These are phyloP conservation scores for Palythoa grandiflora DNA, from an alignment of 92 coral and sea anemone genomes.

Conservation along the genomic window DNA sequence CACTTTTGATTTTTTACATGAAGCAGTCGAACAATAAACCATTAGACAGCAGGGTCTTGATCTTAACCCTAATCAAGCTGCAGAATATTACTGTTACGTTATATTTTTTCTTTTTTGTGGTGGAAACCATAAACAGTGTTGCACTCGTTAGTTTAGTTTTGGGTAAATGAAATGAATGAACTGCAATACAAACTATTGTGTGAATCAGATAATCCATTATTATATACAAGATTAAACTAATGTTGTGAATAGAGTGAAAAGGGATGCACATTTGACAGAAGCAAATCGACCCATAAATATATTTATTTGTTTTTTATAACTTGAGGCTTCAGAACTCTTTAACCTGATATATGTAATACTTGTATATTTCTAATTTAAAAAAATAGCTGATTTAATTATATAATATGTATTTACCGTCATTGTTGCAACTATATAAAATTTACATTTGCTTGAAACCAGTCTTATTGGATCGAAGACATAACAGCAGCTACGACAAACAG, in stretches of 20 bases:
- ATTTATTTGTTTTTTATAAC: background rate
- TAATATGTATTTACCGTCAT: conserved; percentile 1
- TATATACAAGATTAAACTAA: conserved; percentile 21
- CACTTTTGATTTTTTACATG: conserved; percentile 26
- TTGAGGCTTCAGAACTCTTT: background rate
- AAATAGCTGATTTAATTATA: conserved; percentile 17
- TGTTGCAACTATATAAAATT: conserved; percentile 22
- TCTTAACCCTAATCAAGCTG: conserved; percentile 38
- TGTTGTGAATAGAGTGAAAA: conserved; percentile 25
- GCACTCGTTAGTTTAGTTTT: conserved; percentile 12
- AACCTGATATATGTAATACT: conserved; percentile 12
- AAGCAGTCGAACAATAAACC: conserved; percentile 33
- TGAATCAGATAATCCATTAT: conserved; percentile 16
- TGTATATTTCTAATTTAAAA: background rate
- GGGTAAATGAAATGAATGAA: background rate
- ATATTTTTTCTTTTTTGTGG: conserved; percentile 21
- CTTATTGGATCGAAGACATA: background rate
- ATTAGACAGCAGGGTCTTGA: conserved; percentile 43
- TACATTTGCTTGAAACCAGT: conserved; percentile 18
- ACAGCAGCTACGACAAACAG: conserved; percentile 12
- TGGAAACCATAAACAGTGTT: conserved; percentile 39
- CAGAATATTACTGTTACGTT: conserved; percentile 30
- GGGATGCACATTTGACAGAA: conserved; percentile 30
- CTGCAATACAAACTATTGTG: conserved; percentile 22
- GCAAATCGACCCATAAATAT: background rate